A percentile compares a stretch with the other conserved stretches of the same genome.
These are phyloP conservation scores for Chaetodon trifasciatus DNA, from an alignment of 2,797 vertebrate species.

Conservation along the genomic window DNA sequence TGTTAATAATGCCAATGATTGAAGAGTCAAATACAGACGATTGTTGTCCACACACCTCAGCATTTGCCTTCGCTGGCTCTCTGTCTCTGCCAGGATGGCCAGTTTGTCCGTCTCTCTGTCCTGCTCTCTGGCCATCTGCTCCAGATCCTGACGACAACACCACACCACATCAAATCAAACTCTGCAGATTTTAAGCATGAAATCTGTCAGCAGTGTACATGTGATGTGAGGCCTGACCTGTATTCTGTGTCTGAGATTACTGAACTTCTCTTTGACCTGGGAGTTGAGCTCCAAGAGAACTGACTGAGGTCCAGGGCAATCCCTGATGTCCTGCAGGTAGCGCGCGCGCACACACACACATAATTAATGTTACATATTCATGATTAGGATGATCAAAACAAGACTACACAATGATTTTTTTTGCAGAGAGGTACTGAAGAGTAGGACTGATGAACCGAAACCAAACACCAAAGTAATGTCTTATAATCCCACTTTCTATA, in stretches of 20 bases:
- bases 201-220: neutral
- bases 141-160: constrained; percentile 87
- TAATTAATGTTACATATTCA: neutral
- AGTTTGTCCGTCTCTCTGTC: constrained; percentile 92
- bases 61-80: constrained; percentile 93
- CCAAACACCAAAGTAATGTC: neutral
- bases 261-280: constrained; percentile 93
- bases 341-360: constrained; percentile 24
- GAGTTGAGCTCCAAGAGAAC: constrained; percentile 90
- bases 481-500: neutral
- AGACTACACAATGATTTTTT: neutral
- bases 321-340: constrained; percentile 87
- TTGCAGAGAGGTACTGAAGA: neutral
- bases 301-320: constrained; percentile 90
- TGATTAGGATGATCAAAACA: neutral
- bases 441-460: neutral
- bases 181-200: neutral
- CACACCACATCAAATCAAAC: neutral
- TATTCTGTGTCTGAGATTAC: constrained; percentile 89
- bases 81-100: constrained; percentile 89
- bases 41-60: constrained; percentile 85
- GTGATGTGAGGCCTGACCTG: constrained; percentile 85
- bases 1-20: neutral
- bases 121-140: constrained; percentile 94
- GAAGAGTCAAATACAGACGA: neutral